Evolutionary conservation across 2,797 vertebrate species (phyloP).

Genomic region (Molossus alvarezi): DNA sequence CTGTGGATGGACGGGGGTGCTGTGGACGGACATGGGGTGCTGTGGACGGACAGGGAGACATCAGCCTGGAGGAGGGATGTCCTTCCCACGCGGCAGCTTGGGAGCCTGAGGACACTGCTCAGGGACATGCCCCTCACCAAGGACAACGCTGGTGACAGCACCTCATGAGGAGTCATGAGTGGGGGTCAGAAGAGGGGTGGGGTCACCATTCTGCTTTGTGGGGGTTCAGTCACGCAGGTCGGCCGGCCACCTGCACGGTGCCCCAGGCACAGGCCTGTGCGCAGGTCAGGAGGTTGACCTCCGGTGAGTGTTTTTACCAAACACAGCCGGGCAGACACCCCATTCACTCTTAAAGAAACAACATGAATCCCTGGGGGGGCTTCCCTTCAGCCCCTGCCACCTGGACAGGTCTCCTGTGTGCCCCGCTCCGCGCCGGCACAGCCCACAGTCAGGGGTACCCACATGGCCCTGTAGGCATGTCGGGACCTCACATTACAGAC

Average conservation of each 20-base stretch:
- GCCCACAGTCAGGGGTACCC: neutral
- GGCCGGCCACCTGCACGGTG: neutral
- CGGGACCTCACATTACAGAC: neutral
- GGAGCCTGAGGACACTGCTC: no score
- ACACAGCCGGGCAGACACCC: neutral
- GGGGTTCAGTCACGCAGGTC: no score
- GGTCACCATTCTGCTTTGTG: no score
- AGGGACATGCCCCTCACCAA: no score
- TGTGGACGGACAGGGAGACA: no score
- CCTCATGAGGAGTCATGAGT: neutral
- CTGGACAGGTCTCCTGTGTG: neutral
- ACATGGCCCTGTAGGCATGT: neutral
- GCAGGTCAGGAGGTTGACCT: fast-evolving
- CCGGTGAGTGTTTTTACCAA: neutral
- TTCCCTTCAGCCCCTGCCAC: neutral
- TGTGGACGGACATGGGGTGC: no score
- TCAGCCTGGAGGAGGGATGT: neutral
- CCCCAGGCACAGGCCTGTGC: neutral
- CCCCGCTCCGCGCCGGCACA: neutral
- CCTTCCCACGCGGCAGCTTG: no score
- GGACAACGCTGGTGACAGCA: neutral
- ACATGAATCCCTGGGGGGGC: neutral
- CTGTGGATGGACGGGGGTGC: no score
- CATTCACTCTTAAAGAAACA: neutral
- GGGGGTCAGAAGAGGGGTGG: neutral